Evolutionary conservation across 1,140 invertebrate species (phyloP).

Genomic region (Formica exsecta): DNA sequence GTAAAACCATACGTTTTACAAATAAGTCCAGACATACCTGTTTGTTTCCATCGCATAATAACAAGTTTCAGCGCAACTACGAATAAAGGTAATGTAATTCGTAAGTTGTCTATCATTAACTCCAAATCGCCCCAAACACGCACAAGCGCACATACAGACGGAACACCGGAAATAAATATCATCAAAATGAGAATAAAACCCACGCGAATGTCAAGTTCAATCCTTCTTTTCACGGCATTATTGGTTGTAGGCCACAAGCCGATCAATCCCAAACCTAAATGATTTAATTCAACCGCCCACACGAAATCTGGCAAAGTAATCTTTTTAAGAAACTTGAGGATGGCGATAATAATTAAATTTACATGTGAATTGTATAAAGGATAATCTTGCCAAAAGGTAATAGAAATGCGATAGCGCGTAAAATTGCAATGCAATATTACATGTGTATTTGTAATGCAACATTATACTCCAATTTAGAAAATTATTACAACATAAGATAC

Average conservation of each 20-base stretch:
- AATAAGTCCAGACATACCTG: slow-evolving; percentile 3
- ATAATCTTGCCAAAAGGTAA: too few species aligned
- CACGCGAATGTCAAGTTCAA: not conserved
- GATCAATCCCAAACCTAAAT: not conserved
- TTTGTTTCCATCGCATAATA: slow-evolving; percentile 1
- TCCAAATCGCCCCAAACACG: not conserved
- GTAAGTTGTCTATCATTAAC: slow-evolving; percentile 5
- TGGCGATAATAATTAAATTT: too few species aligned
- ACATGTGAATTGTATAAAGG: too few species aligned
- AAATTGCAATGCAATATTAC: too few species aligned
- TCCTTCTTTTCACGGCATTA: not conserved
- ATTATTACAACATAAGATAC: too few species aligned
- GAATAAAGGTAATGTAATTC: not conserved
- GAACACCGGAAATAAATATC: not conserved
- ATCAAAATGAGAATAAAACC: not conserved
- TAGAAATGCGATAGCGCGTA: too few species aligned
- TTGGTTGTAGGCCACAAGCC: not conserved
- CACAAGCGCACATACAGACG: not conserved
- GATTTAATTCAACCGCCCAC: slow-evolving; percentile 54
- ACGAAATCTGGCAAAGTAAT: slow-evolving; percentile 39
- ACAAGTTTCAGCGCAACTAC: not conserved
- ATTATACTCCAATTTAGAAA: too few species aligned
- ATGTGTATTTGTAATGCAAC: too few species aligned
- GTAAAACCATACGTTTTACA: not conserved
- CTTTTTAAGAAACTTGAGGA: too few species aligned